phyloP scores from a whole-genome alignment of 2,113 vertebrate species.

The Acrocephalus arundinaceus region DNA sequence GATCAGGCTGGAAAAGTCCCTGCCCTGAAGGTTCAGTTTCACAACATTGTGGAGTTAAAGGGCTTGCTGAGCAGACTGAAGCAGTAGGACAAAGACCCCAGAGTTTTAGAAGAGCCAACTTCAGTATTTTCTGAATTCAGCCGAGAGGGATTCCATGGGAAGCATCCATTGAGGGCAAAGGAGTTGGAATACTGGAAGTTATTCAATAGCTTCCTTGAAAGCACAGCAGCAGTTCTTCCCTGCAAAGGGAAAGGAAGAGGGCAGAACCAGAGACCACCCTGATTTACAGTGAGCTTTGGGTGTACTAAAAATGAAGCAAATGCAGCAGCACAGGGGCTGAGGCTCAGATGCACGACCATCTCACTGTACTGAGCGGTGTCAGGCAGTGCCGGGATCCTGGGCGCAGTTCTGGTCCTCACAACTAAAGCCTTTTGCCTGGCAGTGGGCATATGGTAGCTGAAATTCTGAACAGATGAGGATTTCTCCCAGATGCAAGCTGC shows the following conservation, averaged over 20 bases:
- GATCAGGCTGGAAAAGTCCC: background rate
- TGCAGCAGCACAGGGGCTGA: background rate
- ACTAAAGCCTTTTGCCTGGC: too few relatives aligned
- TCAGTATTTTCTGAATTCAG: background rate
- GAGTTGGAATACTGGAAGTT: background rate
- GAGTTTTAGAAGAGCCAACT: background rate
- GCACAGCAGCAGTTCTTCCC: background rate
- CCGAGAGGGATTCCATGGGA: background rate
- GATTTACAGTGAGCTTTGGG: background rate
- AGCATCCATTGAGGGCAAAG: background rate
- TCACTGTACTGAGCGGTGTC: too few relatives aligned
- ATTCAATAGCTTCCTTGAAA: background rate
- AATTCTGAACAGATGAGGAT: too few relatives aligned
- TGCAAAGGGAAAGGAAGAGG: background rate
- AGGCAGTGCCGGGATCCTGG: too few relatives aligned
- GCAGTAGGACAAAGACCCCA: background rate
- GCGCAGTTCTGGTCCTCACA: background rate
- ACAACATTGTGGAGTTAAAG: background rate
- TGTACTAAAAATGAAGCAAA: background rate
- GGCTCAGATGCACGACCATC: background rate
- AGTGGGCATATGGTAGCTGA: too few relatives aligned
- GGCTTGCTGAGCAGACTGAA: background rate
- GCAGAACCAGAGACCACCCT: background rate
- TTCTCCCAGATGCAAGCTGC: too few relatives aligned
- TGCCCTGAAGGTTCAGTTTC: background rate